These are phyloP conservation scores for Falco punctatus DNA, from an alignment of 2,113 vertebrate genomes.

Conservation along the genomic window DNA sequence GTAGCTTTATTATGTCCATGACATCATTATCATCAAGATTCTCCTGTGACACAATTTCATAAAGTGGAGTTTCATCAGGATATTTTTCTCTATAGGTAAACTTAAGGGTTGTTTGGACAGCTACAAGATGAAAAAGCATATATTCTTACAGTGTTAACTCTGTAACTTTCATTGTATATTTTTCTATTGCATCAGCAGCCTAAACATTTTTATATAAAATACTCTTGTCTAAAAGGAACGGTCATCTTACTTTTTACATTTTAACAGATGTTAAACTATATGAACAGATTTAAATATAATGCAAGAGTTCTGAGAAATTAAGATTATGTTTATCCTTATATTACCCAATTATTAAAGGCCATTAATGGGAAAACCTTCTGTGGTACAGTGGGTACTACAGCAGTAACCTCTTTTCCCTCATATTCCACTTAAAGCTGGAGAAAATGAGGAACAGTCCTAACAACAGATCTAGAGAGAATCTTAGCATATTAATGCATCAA, in stretches of 20 bases:
- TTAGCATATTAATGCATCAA: background rate
- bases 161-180: background rate
- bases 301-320: background rate
- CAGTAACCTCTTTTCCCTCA: background rate
- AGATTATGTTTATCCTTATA: background rate
- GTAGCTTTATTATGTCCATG: conserved; percentile 82
- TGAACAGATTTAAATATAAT: background rate
- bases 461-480: background rate
- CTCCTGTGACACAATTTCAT: conserved; percentile 92
- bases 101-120: conserved; percentile 89
- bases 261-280: background rate
- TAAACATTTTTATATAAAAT: background rate
- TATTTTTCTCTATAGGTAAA: conserved; percentile 96
- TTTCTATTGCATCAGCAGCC: background rate
- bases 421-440: background rate
- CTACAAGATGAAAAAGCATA: conserved; percentile 73
- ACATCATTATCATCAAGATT: conserved; percentile 90
- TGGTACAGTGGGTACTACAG: background rate
- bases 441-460: background rate
- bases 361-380: background rate
- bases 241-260: background rate
- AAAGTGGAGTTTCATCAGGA: conserved; percentile 91
- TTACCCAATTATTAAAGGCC: background rate
- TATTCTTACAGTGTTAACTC: background rate
- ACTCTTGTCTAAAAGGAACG: background rate